Evolutionary conservation across 2,113 vertebrate species (phyloP).

Genomic region (Periophthalmus modestus): DNA sequence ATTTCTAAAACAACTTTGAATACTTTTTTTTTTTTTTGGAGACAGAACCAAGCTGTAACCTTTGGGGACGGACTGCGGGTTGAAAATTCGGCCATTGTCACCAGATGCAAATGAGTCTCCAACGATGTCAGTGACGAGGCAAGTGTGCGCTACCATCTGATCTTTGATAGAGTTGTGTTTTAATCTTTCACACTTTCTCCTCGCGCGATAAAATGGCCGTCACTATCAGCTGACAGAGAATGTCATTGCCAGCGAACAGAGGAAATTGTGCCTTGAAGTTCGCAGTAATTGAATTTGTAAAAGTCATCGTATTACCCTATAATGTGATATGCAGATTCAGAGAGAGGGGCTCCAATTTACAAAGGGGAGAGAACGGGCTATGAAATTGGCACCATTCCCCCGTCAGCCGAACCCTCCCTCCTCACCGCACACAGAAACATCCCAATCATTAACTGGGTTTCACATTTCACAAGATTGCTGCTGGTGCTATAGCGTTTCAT

Average conservation of each 20-base stretch:
- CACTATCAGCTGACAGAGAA: constrained; percentile 49
- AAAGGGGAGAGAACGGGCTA: constrained; percentile 35
- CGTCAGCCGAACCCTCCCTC: background rate
- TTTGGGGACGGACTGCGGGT: background rate
- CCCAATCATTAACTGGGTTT: constrained; percentile 37
- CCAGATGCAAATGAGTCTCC: constrained; percentile 3
- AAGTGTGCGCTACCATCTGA: constrained; percentile 10
- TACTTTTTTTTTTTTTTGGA: background rate
- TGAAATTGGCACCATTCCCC: constrained; percentile 35
- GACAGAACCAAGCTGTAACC: constrained; percentile 15
- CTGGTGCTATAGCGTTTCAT: constrained; percentile 10
- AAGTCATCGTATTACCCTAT: constrained; percentile 60
- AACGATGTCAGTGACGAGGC: constrained; percentile 26
- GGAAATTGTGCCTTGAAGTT: constrained; percentile 58
- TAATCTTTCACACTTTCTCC: constrained; percentile 16
- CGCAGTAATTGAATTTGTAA: constrained; percentile 63
- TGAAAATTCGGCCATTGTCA: background rate
- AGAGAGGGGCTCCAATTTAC: constrained; percentile 41
- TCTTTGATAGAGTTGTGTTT: constrained; percentile 23
- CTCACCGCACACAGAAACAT: background rate
- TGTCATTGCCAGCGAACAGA: constrained; percentile 46
- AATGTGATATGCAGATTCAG: constrained; percentile 57
- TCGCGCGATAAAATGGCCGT: constrained; percentile 11
- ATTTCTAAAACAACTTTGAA: background rate
- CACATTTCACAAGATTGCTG: constrained; percentile 39